A percentile compares a stretch with the other conserved stretches of the same genome.
phyloP scores from a whole-genome alignment of 2,888 invertebrate genomes.

The Gasteruption jaculator region DNA sequence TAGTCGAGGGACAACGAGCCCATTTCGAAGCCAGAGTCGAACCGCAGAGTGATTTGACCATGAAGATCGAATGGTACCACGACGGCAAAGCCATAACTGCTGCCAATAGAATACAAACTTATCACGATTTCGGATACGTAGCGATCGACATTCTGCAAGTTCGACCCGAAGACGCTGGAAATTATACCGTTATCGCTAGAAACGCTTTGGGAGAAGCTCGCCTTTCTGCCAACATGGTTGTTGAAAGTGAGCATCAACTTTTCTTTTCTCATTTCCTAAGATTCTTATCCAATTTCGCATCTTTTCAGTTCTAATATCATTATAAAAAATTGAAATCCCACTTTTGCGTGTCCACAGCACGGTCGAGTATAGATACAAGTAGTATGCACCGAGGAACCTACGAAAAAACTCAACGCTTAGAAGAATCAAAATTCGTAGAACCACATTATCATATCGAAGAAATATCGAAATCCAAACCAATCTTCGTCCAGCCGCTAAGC shows the following conservation, averaged over 20 bases:
- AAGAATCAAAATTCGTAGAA: slow-evolving; percentile 80
- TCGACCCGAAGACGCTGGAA: slow-evolving; percentile 87
- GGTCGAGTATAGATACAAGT: slow-evolving; percentile 83
- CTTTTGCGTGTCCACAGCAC: slow-evolving; percentile 61
- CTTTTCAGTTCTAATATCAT: background rate
- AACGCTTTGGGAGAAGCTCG: slow-evolving; percentile 89
- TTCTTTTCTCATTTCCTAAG: background rate
- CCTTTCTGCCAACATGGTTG: slow-evolving; percentile 76
- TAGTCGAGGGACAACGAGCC: slow-evolving; percentile 88
- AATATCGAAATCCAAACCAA: slow-evolving; percentile 90
- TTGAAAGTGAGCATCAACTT: slow-evolving; percentile 71
- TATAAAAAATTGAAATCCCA: background rate
- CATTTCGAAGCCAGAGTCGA: slow-evolving; percentile 94
- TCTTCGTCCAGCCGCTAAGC: slow-evolving; percentile 84
- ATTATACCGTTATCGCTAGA: slow-evolving; percentile 88
- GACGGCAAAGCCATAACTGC: slow-evolving; percentile 88
- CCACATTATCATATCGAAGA: slow-evolving; percentile 88
- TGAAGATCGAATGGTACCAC: slow-evolving; percentile 95
- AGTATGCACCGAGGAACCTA: slow-evolving; percentile 84
- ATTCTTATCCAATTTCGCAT: background rate
- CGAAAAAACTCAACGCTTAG: slow-evolving; percentile 83
- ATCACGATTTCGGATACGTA: slow-evolving; percentile 95
- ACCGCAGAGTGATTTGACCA: slow-evolving; percentile 88
- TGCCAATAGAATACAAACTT: slow-evolving; percentile 88
- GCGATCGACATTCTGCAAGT: slow-evolving; percentile 92